phyloP scores from a whole-genome alignment of 1,140 invertebrate genomes.

The Bombus balteatus region DNA sequence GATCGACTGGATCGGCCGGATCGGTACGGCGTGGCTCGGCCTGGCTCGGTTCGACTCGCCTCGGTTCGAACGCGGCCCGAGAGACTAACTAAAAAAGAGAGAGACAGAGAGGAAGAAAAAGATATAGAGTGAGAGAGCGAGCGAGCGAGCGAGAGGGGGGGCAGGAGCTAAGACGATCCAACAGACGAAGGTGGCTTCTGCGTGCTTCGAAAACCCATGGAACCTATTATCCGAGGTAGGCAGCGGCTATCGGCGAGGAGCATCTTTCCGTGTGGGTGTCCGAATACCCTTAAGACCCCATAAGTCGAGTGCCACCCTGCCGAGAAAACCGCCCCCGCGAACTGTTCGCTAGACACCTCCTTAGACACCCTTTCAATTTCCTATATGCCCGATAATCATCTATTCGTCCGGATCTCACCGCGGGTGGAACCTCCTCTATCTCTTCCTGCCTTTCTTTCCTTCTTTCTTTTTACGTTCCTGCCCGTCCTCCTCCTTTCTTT shows the following conservation, averaged over 20 bases:
- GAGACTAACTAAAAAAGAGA: neutral
- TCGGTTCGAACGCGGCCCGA: neutral
- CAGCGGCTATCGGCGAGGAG: conserved; percentile 70
- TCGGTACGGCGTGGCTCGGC: neutral
- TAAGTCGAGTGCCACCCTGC: conserved; percentile 71
- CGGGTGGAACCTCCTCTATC: conserved; percentile 36
- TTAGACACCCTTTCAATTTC: conserved; percentile 81
- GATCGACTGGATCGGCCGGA: too few relatives aligned
- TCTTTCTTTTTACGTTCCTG: neutral
- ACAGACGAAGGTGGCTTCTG: conserved; percentile 50
- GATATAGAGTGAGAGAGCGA: neutral
- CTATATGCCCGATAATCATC: conserved; percentile 80
- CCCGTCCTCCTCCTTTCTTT: conserved; percentile 7
- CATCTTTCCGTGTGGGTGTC: conserved; percentile 76
- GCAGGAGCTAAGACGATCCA: too few relatives aligned
- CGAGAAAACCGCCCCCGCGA: conserved; percentile 68
- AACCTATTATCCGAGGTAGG: conserved; percentile 74
- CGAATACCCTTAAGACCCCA: conserved; percentile 68
- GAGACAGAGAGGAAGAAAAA: neutral
- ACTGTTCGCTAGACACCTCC: conserved; percentile 75
- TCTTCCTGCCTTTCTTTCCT: conserved; percentile 20
- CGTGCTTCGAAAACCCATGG: conserved; percentile 62
- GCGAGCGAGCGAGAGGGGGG: conserved; percentile 25
- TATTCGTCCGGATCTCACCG: conserved; percentile 63
- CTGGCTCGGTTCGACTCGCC: neutral